phyloP scores from a whole-genome alignment of 2,113 vertebrate genomes.

The Chaenocephalus aceratus region DNA sequence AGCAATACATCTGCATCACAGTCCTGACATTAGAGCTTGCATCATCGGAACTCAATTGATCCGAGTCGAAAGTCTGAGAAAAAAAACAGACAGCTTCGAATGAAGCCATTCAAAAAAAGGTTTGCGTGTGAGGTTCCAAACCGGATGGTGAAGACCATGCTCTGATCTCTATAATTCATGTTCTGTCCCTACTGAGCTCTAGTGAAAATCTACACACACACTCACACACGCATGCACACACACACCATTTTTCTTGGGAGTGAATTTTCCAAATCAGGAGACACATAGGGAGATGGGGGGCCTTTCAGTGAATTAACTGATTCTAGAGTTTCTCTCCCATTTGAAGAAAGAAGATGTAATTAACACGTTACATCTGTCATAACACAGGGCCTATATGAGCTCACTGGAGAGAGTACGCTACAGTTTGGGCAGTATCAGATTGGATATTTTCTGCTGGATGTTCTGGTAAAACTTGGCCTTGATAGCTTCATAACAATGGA shows the following conservation, averaged over 20 bases:
- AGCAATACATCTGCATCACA: background rate
- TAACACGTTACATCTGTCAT: background rate
- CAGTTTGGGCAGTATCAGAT: background rate
- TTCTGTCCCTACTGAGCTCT: conserved; percentile 69
- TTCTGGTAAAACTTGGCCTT: conserved; percentile 1
- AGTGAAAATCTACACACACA: conserved; percentile 61
- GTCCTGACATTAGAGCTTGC: background rate
- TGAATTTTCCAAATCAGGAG: conserved; percentile 68
- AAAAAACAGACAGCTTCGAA: conserved; percentile 29
- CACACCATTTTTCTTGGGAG: conserved; percentile 54
- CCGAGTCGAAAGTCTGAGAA: conserved; percentile 8
- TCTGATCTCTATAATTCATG: conserved; percentile 82
- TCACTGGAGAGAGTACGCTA: background rate
- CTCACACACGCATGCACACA: conserved; percentile 15
- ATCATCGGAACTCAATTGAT: conserved; percentile 4
- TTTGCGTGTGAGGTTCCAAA: conserved; percentile 76
- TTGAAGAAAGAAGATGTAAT: background rate
- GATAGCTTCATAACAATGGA: background rate
- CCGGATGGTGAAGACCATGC: conserved; percentile 73
- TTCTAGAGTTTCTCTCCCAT: background rate
- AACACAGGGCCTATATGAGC: background rate
- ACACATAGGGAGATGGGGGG: conserved; percentile 43
- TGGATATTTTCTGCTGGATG: background rate
- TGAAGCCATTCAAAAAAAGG: conserved; percentile 54
- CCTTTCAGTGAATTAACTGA: conserved; percentile 35